Evolutionary conservation across 2,113 vertebrate species (phyloP).

Genomic region (Stigmatopora nigra): DNA sequence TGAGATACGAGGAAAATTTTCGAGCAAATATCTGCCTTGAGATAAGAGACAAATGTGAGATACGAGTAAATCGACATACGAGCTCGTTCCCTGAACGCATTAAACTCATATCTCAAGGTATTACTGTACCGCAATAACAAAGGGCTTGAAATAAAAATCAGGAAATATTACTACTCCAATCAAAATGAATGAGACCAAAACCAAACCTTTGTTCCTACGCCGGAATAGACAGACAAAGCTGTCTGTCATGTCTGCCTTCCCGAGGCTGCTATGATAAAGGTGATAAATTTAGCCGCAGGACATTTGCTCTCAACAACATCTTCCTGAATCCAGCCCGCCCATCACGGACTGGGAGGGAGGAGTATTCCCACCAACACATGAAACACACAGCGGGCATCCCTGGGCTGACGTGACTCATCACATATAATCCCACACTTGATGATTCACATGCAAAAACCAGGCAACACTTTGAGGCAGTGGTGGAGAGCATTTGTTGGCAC

Average conservation of each 20-base stretch:
- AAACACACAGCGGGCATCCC: constrained; percentile 48
- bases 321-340: constrained; percentile 16
- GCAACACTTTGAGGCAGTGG: constrained; percentile 40
- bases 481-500: constrained; percentile 54
- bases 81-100: too few relatives aligned
- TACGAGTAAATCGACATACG: too few relatives aligned
- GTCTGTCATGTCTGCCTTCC: constrained; percentile 1
- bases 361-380: constrained; percentile 34
- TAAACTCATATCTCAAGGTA: too few relatives aligned
- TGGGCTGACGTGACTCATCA: constrained; percentile 50
- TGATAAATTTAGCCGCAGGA: constrained; percentile 18
- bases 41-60: too few relatives aligned
- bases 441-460: constrained; percentile 51
- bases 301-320: constrained; percentile 7
- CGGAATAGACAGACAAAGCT: constrained; percentile 4
- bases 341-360: constrained; percentile 5
- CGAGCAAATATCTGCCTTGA: too few relatives aligned
- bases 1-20: too few relatives aligned
- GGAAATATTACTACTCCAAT: not conserved
- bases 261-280: constrained; percentile 8
- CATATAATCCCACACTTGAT: constrained; percentile 54
- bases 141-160: not conserved
- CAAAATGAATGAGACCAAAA: not conserved
- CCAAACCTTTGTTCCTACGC: not conserved
- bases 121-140: too few relatives aligned